These are phyloP conservation scores for Melanotaenia trifasciata DNA, from an alignment of 2,797 vertebrate species.

Conservation along the genomic window DNA sequence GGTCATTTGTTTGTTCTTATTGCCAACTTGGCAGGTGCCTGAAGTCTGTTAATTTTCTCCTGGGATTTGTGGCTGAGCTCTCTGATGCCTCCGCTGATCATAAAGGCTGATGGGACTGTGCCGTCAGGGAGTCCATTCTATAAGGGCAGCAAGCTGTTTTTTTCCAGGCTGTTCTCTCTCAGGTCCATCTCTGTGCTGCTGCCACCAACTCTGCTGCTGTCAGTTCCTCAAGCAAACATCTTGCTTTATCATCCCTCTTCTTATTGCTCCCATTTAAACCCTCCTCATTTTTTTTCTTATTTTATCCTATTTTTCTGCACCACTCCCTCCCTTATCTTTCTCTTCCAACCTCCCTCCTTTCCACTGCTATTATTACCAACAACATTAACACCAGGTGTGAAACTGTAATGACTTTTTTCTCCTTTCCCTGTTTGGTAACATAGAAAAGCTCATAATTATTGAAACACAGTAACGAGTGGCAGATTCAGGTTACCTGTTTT, in stretches of 20 bases:
- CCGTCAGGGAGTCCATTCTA: conserved; percentile 52
- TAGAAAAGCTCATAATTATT: conserved; percentile 54
- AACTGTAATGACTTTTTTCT: conserved; percentile 63
- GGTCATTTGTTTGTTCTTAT: conserved; percentile 64
- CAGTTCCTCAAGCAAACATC: conserved; percentile 27
- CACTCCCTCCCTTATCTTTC: conserved; percentile 14
- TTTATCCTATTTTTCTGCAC: conserved; percentile 14
- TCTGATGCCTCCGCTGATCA: conserved; percentile 63
- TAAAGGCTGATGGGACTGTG: conserved; percentile 52
- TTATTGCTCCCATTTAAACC: not conserved
- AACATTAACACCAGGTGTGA: conserved; percentile 52
- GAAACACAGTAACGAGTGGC: conserved; percentile 40
- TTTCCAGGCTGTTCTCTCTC: conserved; percentile 33
- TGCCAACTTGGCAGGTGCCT: conserved; percentile 50
- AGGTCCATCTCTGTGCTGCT: conserved; percentile 12
- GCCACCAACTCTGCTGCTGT: conserved; percentile 24
- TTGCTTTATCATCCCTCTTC: conserved; percentile 4
- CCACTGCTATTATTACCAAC: conserved; percentile 49
- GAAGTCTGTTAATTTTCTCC: conserved; percentile 62
- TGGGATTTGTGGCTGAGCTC: conserved; percentile 41
- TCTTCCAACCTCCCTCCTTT: not conserved
- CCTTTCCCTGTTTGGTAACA: conserved; percentile 45
- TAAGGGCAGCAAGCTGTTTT: conserved; percentile 29
- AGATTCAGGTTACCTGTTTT: conserved; percentile 46
- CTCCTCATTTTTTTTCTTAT: conserved; percentile 9